Conservation (phyloP, 2,888 invertebrate genomes). For the Theretra japonica region DNA sequence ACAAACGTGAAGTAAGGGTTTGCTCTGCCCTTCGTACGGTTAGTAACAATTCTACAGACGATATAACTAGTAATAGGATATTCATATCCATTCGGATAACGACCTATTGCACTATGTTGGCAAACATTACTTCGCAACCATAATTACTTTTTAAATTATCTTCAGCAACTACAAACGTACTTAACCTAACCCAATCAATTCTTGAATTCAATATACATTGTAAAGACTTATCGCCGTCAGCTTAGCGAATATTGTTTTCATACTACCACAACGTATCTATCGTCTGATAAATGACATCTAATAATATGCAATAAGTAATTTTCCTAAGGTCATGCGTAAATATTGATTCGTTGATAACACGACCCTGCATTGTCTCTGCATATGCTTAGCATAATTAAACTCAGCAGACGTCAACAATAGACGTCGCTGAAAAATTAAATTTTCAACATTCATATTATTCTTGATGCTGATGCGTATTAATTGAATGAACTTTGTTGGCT, state of each 20-base stretch:
- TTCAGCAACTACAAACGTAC: neutral
- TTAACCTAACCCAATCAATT: neutral
- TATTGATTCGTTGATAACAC: slow-evolving; percentile 67
- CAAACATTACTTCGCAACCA: no score
- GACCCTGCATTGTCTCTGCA: slow-evolving; percentile 70
- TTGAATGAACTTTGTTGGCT: neutral
- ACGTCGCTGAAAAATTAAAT: neutral
- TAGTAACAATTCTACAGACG: no score
- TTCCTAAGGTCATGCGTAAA: slow-evolving; percentile 68
- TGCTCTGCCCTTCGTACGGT: no score
- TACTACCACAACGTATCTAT: slow-evolving; percentile 23
- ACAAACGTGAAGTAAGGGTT: no score
- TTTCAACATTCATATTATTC: neutral
- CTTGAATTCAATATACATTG: neutral
- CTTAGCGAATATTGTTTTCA: neutral
- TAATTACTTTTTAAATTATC: no score
- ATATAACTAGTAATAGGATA: no score
- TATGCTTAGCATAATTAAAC: slow-evolving; percentile 5
- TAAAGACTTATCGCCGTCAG: neutral
- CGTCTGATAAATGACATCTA: slow-evolving; percentile 32
- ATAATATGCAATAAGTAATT: slow-evolving; percentile 50
- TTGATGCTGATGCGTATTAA: neutral
- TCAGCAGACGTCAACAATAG: neutral
- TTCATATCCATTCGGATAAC: no score
- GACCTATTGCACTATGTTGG: no score